Conservation (phyloP, 2,797 vertebrate genomes). For the Furcifer pardalis region DNA sequence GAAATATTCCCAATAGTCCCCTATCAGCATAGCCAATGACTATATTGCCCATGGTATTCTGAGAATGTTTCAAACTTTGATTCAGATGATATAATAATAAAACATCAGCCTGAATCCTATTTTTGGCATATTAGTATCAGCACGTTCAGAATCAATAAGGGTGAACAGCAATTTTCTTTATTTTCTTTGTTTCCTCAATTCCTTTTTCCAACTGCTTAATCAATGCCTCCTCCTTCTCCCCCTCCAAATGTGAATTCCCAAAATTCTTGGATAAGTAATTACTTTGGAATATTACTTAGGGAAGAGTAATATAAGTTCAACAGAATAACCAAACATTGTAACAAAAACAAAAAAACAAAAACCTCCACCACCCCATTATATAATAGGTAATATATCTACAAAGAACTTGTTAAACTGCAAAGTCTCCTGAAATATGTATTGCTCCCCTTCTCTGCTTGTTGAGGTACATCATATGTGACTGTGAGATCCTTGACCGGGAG, state of each 20-base stretch:
- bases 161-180: not conserved
- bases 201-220: not conserved
- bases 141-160: rapidly evolving
- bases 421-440: not conserved
- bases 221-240: not conserved
- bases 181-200: not conserved
- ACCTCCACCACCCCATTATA: not conserved
- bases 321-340: not conserved
- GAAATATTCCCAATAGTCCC: not conserved
- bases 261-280: not conserved
- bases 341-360: not conserved
- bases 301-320: not conserved
- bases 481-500: not conserved
- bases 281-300: not conserved
- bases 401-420: not conserved
- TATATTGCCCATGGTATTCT: not conserved
- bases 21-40: not conserved
- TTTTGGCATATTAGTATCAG: not conserved
- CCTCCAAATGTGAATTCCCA: not conserved
- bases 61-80: not conserved
- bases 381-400: not conserved
- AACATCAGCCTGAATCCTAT: not conserved
- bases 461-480: not conserved
- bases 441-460: not conserved
- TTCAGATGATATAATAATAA: not conserved